Evolutionary conservation across 2,113 vertebrate genomes (phyloP), one percentile per base, ranked within the genome.

Genomic region (Dipodomys stephensi): DNA sequence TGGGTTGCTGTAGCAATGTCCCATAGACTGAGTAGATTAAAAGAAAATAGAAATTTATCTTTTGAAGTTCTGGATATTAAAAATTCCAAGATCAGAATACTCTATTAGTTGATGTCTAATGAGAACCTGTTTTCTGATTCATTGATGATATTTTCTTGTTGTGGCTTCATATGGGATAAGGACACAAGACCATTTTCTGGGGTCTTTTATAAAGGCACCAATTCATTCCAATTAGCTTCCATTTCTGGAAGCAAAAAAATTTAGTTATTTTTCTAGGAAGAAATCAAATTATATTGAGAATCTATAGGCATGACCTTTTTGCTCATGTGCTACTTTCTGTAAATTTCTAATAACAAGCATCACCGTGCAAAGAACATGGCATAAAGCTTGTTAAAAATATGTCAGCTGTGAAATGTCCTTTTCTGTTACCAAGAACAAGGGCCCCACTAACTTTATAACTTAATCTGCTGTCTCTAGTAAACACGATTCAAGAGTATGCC

Each of bases 391-490:
- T 87, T 87, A 39, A 32, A 73, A 82, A 69, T 74, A 35, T 28
- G 62, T 83, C 49, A n/a, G 13, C 76, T 85, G 64, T 60, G 15
- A 91, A n/a, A 73, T 68, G 44, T 67, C 11, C 71, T 94, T 96
- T 95, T 83, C 44, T 71, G 13, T 67, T 49, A 35, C 46, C 57
- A 87, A 79, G 35, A 82, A 20, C 60, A 32, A 6, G 60, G 39
- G 83, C 15, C 23, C 35, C 18, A 30, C 68, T 84, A 18, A 83
- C 73, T 96, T 83, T 92, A 62, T 76, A 71, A 92, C 57, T 32
- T 89, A 92, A 94, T 93, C 28, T 94, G 27, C 78, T 90, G 60
- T 76, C 93, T 32, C 81, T 39, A 22, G 62, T 90, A 95, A 95
- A 93, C 91, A 94, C 1, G 10, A 79, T 82, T 96, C 74, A 82